A percentile compares a stretch with the other conserved stretches of the same genome.
Conservation (phyloP, 1,140 invertebrate species). For the Drosophila nannoptera region DNA sequence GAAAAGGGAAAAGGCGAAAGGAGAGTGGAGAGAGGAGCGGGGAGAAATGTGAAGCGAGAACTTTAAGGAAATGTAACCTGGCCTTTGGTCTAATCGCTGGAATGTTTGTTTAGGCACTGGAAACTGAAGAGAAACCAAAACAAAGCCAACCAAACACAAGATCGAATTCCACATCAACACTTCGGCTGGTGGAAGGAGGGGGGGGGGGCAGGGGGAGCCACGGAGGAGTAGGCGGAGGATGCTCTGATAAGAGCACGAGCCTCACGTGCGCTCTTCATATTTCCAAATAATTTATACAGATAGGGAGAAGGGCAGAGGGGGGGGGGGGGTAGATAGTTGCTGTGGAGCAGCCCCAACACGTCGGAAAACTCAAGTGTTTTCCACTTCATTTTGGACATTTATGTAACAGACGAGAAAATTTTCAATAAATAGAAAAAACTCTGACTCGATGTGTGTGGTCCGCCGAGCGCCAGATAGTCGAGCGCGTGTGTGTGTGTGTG, state of each 20-base stretch:
- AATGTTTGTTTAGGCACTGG: slow-evolving; percentile 64
- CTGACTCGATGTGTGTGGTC: slow-evolving; percentile 58
- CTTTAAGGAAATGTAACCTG: slow-evolving; percentile 45
- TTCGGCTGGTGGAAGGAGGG: background rate
- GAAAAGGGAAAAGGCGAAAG: background rate
- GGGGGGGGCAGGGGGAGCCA: too few relatives aligned
- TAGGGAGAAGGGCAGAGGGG: too few relatives aligned
- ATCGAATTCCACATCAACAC: slow-evolving; percentile 76
- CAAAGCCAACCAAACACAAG: slow-evolving; percentile 32
- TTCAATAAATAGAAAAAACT: slow-evolving; percentile 62
- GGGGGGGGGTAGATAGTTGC: background rate
- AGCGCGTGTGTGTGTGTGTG: slow-evolving; percentile 38
- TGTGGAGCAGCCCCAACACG: slow-evolving; percentile 23
- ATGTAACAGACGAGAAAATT: slow-evolving; percentile 51
- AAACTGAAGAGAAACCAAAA: slow-evolving; percentile 13
- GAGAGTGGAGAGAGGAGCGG: slow-evolving; percentile 14
- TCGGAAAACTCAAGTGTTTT: slow-evolving; percentile 58
- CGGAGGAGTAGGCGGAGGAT: background rate
- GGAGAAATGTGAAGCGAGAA: slow-evolving; percentile 17
- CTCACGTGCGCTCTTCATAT: slow-evolving; percentile 52
- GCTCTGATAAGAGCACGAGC: slow-evolving; percentile 40
- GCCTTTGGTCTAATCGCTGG: slow-evolving; percentile 56
- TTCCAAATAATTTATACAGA: slow-evolving; percentile 10
- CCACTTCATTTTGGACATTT: slow-evolving; percentile 71
- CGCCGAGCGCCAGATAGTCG: slow-evolving; percentile 31